A percentile compares a stretch with the other conserved stretches of the same genome.
Conservation (phyloP, 2,888 invertebrate genomes). For the Oxycera nigricornis region DNA sequence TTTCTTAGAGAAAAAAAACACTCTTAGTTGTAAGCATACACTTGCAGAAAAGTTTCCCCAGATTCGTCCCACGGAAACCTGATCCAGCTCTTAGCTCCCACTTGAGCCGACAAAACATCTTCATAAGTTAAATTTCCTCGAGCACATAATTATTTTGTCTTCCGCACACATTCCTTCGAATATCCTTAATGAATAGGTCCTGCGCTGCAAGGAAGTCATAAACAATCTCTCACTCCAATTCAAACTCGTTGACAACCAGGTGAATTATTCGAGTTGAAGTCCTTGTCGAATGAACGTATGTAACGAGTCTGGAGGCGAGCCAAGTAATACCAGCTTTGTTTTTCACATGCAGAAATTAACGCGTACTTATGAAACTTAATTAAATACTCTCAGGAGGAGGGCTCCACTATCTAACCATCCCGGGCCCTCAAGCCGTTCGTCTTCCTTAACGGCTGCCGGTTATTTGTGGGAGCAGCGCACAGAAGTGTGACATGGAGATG, state of each 20-base stretch:
- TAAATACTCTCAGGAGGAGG: not conserved
- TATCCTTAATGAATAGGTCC: not conserved
- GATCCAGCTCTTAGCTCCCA: too few relatives aligned
- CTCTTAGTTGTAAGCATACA: too few relatives aligned
- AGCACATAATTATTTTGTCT: not conserved
- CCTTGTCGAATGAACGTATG: not conserved
- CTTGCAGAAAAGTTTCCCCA: too few relatives aligned
- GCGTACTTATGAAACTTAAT: conserved; percentile 2
- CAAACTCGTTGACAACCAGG: not conserved
- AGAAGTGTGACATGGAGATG: not conserved
- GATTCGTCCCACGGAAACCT: too few relatives aligned
- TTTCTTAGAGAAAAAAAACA: too few relatives aligned
- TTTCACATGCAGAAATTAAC: not conserved
- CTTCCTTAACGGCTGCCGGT: not conserved
- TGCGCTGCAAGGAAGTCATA: not conserved
- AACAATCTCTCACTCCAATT: not conserved
- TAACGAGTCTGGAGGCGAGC: not conserved
- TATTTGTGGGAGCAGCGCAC: conserved; percentile 1
- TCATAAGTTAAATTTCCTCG: not conserved
- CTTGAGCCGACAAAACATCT: not conserved
- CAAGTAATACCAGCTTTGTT: not conserved
- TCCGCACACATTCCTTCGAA: not conserved
- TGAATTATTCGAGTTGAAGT: not conserved
- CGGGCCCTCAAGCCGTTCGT: not conserved
- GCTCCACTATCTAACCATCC: not conserved